A percentile compares a stretch with the other conserved stretches of the same genome.
Conservation (phyloP, 1,140 invertebrate genomes). For the Bilobella aurantiaca region DNA sequence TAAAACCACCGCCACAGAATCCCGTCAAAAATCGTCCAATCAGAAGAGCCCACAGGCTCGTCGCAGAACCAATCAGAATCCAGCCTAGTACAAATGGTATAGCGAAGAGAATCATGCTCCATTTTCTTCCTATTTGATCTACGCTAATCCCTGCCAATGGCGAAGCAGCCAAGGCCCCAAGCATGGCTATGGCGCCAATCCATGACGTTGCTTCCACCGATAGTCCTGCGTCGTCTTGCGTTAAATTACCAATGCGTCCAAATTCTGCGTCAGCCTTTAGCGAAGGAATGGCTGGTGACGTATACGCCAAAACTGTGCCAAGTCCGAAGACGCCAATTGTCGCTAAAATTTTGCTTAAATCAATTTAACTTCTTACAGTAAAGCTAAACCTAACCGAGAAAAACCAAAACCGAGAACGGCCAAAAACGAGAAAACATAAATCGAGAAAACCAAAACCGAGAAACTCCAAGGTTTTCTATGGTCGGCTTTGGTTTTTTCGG, state of each 20-base stretch:
- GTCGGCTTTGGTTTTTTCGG: no score
- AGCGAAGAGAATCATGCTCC: constrained; percentile 30
- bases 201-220: constrained; percentile 10
- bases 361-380: neutral
- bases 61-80: neutral
- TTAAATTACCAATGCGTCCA: constrained; percentile 9
- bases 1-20: constrained; percentile 41
- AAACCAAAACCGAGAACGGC: no score
- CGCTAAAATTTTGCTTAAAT: constrained; percentile 38
- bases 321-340: constrained; percentile 47
- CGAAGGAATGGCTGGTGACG: constrained; percentile 46
- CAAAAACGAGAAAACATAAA: no score
- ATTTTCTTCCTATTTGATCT: constrained; percentile 47
- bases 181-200: constrained; percentile 20
- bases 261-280: constrained; percentile 19
- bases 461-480: no score
- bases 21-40: constrained; percentile 5
- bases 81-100: constrained; percentile 1
- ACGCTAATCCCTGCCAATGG: constrained; percentile 29
- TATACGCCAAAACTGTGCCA: constrained; percentile 49
- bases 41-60: neutral
- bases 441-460: no score
- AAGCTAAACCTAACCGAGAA: neutral
- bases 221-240: neutral
- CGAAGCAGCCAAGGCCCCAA: constrained; percentile 20